Conservation (phyloP, 2,797 vertebrate genomes). For the Chelon auratus region DNA sequence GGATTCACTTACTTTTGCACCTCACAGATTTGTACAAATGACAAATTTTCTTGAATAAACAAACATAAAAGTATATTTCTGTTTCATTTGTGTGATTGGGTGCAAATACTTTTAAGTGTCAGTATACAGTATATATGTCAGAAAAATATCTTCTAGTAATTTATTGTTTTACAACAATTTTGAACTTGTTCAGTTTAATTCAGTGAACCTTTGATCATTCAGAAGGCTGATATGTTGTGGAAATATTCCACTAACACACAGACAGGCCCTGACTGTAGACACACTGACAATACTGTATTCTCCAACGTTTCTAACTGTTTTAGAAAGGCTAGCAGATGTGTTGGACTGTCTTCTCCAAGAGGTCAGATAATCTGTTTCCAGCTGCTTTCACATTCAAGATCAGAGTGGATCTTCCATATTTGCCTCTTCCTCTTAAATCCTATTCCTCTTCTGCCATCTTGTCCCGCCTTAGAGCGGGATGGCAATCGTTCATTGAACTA, state of each 20-base stretch:
- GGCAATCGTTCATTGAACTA: conserved; percentile 31
- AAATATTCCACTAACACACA: background rate
- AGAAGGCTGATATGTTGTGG: background rate
- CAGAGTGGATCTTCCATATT: conserved; percentile 17
- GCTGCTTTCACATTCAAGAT: conserved; percentile 35
- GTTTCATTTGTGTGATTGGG: no score
- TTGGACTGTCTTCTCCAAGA: conserved; percentile 27
- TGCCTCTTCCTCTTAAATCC: conserved; percentile 13
- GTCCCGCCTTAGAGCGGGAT: background rate
- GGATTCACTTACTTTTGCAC: no score
- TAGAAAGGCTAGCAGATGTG: conserved; percentile 6
- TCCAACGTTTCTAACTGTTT: background rate
- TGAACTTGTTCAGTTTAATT: background rate
- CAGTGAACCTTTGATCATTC: background rate
- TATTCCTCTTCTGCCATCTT: conserved; percentile 1
- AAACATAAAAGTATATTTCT: no score
- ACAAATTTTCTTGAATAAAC: no score
- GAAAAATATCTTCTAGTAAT: no score
- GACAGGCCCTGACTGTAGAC: background rate
- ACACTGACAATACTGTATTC: background rate
- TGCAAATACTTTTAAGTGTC: no score
- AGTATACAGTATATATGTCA: no score
- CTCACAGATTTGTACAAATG: no score
- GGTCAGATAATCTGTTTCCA: conserved; percentile 31
- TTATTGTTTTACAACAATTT: no score